A percentile compares a stretch with the other conserved stretches of the same genome.
These are phyloP conservation scores for Cyanoramphus novaezelandiae DNA, from an alignment of 2,113 vertebrate genomes.

Conservation along the genomic window DNA sequence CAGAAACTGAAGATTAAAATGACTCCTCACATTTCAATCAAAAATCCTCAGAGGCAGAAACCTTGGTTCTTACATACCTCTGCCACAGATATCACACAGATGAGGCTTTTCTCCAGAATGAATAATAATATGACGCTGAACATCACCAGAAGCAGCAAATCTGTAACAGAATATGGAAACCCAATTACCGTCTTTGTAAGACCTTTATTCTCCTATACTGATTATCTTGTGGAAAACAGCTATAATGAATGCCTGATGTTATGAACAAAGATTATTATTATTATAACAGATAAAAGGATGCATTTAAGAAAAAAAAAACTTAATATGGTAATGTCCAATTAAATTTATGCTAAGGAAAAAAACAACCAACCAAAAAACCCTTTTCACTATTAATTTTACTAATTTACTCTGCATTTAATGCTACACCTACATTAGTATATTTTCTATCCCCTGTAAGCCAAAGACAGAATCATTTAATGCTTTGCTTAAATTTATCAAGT, in stretches of 20 bases:
- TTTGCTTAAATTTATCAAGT: not conserved
- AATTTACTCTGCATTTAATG: not conserved
- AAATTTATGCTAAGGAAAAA: not conserved
- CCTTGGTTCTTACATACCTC: constrained; percentile 76
- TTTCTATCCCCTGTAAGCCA: not conserved
- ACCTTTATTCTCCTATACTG: not conserved
- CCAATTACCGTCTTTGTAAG: not conserved
- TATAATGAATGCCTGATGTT: not conserved
- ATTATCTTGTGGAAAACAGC: not conserved
- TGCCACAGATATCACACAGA: constrained; percentile 93
- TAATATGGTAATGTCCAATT: not conserved
- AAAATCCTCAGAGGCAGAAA: not conserved
- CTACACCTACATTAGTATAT: not conserved
- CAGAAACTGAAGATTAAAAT: not conserved
- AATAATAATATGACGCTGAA: constrained; percentile 94
- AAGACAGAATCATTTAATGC: not conserved
- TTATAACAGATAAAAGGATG: not conserved
- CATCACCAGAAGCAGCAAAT: constrained; percentile 94
- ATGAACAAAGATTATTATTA: not conserved
- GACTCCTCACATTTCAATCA: not conserved
- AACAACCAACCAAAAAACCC: rapidly evolving
- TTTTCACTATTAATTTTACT: not conserved
- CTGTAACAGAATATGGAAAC: constrained; percentile 62
- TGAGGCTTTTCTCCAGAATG: constrained; percentile 96
- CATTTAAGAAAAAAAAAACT: not conserved